Conservation (phyloP, 2,113 vertebrate genomes). For the Corvus cornix region DNA sequence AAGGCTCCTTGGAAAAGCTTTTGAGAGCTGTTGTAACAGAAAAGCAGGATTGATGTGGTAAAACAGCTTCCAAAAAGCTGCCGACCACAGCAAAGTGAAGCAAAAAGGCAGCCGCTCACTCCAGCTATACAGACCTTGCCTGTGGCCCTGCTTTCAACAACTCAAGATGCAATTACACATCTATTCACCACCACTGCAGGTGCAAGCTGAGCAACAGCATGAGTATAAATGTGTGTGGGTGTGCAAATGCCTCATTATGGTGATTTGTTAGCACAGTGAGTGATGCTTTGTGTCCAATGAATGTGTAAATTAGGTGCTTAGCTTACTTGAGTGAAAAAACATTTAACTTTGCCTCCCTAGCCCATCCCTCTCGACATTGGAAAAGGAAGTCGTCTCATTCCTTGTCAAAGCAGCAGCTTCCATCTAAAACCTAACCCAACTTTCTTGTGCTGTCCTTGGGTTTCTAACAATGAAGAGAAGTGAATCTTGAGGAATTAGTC, state of each 20-base stretch:
- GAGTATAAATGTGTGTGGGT: slow-evolving; percentile 33
- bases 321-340: background rate
- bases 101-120: background rate
- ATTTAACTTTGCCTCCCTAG: background rate
- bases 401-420: background rate
- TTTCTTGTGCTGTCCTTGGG: background rate
- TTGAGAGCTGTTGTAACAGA: background rate
- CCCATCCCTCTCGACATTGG: background rate
- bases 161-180: slow-evolving; percentile 25
- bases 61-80: slow-evolving; percentile 17
- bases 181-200: slow-evolving; percentile 58
- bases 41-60: background rate
- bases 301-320: slow-evolving; percentile 33
- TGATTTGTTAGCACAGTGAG: slow-evolving; percentile 5
- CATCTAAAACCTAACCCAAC: background rate
- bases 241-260: slow-evolving; percentile 48
- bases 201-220: slow-evolving; percentile 31
- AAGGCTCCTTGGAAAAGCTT: background rate
- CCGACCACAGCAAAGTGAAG: background rate
- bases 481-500: slow-evolving; percentile 17
- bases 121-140: background rate
- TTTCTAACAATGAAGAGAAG: slow-evolving; percentile 19
- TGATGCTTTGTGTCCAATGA: background rate
- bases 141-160: background rate
- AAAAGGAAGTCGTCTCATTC: background rate